Evolutionary conservation across 2,888 invertebrate genomes (phyloP), one percentile per base, ranked within the genome.

Genomic region (Baronia brevicornis): DNA sequence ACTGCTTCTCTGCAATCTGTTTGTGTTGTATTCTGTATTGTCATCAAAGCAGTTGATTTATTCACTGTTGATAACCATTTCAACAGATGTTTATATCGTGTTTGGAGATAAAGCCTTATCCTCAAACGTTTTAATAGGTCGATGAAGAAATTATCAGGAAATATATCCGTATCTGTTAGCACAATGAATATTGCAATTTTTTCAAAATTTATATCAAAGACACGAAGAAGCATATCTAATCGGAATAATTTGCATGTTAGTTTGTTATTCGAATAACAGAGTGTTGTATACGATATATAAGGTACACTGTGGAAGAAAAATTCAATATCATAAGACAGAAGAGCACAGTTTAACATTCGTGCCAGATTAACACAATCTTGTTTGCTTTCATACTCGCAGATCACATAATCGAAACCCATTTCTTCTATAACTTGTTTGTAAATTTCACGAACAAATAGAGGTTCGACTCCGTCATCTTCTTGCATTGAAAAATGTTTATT

Each of bases 341-440:
- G 22, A 0, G 65, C 51, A 23, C 63, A 67, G 4, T 46, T 23
- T 3, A 57, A 36, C 22, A 37, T 48, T 12, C 44, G 39, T 1
- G 64, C 63, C 5, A 65, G 33, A 0, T 52, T 55, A 2, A 54
- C 51, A 6, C 60, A 53, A 1, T 63, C 53, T n/a, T 41, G 46
- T 26, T 60, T 63, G 1, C 29, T 13, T 24, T 54, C 58, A 7
- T 33, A 44, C 13, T 56, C 33, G 24, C 60, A 58, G 3, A 49
- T 35, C 0, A 46, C 41, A 19, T 54, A 53, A 3, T 54, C 28
- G 1, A 64, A 33, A 0, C 24, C 41, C 48, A 59, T 40, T 34
- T 64, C 61, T 2, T 53, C 38, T 3, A 67, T 20, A 0, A 60
- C 46, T 38, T 63, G 49, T 18, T 27, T 51, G 8, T 40, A 48